These are phyloP conservation scores for Cosmia pyralina DNA, from an alignment of 2,888 invertebrate genomes.

Conservation along the genomic window DNA sequence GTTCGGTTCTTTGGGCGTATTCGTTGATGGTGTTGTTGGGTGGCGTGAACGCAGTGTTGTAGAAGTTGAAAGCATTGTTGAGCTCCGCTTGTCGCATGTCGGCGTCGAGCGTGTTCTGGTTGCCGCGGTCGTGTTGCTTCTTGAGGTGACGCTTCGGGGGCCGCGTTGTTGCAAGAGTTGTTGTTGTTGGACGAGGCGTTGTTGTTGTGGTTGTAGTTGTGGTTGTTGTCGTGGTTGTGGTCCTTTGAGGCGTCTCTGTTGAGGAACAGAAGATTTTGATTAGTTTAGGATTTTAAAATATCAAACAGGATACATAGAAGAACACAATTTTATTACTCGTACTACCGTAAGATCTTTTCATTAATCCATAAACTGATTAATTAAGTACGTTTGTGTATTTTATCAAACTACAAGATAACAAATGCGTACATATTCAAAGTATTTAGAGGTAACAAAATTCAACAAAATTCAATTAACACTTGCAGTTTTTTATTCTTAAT, in stretches of 20 bases:
- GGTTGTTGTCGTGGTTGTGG: constrained; percentile 86
- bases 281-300: constrained; percentile 18
- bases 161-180: constrained; percentile 77
- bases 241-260: constrained; percentile 86
- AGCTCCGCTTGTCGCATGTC: constrained; percentile 81
- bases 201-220: constrained; percentile 86
- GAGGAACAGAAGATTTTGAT: constrained; percentile 65
- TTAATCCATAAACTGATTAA: not conserved
- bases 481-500: too few species aligned
- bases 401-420: too few species aligned
- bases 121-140: constrained; percentile 80
- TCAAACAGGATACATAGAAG: not conserved
- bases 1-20: constrained; percentile 83
- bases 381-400: not conserved
- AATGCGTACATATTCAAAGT: too few species aligned
- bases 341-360: not conserved
- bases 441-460: too few species aligned
- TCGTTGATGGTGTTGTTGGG: constrained; percentile 81
- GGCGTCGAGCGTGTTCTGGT: constrained; percentile 82
- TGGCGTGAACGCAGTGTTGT: constrained; percentile 77
- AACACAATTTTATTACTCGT: not conserved
- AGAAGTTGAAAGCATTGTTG: constrained; percentile 83
- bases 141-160: constrained; percentile 83
- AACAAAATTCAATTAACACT: too few species aligned
- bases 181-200: constrained; percentile 77